Evolutionary conservation across 2,888 invertebrate genomes (phyloP), one percentile per base, ranked within the genome.

Genomic region (Neelides folsomi): DNA sequence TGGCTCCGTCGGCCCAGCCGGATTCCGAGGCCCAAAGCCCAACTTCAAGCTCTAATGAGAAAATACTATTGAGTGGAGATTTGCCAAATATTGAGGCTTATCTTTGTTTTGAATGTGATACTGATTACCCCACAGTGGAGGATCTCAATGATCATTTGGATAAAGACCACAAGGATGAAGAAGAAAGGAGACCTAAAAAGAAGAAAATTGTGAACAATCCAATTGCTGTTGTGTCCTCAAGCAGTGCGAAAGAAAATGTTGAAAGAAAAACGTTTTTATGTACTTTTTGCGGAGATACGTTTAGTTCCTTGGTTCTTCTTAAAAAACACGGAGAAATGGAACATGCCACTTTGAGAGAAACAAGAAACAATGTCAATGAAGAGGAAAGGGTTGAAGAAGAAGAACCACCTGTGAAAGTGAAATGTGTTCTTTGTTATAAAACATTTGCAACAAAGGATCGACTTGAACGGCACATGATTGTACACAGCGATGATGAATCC

Each of bases 351-450:
- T 27, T 27, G 27, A 27, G 35, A 13, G 34, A 44, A 20, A 39
- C 52, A n/a, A 19, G 35, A 4, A 48, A 39, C 16, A 19, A 39
- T 9, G 19, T 41, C 2, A 37, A 39, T 15, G 27, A 48, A n/a
- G 39, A 20, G 15, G 38, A 39, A 9, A 41, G 19, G 40, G 40
- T 15, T 6, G 44, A 44, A 44, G 27, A 44, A 12, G 44, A 44
- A 15, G 44, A 44, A 43, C 55, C 47, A 36, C 49, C 52, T 7
- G 66, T 68, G 36, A 73, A 74, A 53, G 71, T 73, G 3, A 80
- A 80, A 66, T 83, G 82, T 68, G 72, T 74, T 2, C 70, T 76
- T 63, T 83, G 82, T 66, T 78, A 78, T 65, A 82, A 81, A 68
- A 71, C 76, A 34, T 82, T 82, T 68, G 73, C 77, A 2, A 74